Percentiles rank a stretch among this genome's conserved stretches.
These are phyloP conservation scores for Umimayanthus kanabou DNA, from an alignment of 92 coral and sea anemone genomes.

Conservation along the genomic window DNA sequence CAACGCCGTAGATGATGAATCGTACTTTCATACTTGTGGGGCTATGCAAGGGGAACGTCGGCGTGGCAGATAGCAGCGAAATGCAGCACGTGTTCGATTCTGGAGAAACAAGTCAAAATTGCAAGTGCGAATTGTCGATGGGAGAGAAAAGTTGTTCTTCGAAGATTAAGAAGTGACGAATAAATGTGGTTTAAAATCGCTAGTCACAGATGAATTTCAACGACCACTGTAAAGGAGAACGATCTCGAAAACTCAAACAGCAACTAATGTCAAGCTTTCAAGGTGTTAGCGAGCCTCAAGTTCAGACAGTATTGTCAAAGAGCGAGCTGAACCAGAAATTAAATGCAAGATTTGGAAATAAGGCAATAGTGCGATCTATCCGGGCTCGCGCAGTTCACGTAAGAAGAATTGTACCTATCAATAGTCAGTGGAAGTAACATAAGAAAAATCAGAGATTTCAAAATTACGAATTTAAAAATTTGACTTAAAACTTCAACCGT, in stretches of 20 bases:
- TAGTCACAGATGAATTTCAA: constrained; percentile 40
- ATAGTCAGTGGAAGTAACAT: no score
- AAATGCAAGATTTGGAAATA: constrained; percentile 47
- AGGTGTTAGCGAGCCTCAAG: constrained; percentile 37
- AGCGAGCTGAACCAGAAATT: constrained; percentile 35
- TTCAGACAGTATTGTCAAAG: constrained; percentile 33
- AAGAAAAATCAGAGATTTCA: no score
- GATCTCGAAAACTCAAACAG: constrained; percentile 33
- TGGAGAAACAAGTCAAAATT: background rate
- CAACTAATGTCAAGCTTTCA: constrained; percentile 19
- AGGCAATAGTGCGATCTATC: constrained; percentile 43
- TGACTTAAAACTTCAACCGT: no score
- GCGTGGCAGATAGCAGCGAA: background rate
- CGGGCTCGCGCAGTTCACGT: constrained; percentile 55
- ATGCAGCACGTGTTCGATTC: background rate
- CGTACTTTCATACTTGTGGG: background rate
- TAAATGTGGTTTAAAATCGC: constrained; percentile 21
- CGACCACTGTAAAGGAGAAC: constrained; percentile 38
- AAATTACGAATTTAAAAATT: no score
- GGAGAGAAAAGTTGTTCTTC: constrained; percentile 19
- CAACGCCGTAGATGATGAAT: background rate
- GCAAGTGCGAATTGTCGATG: background rate
- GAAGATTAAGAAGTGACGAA: constrained; percentile 31
- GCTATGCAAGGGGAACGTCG: background rate
- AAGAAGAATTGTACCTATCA: background rate